Conservation (phyloP, 2,888 invertebrate genomes). For the Tetramorium bicarinatum region DNA sequence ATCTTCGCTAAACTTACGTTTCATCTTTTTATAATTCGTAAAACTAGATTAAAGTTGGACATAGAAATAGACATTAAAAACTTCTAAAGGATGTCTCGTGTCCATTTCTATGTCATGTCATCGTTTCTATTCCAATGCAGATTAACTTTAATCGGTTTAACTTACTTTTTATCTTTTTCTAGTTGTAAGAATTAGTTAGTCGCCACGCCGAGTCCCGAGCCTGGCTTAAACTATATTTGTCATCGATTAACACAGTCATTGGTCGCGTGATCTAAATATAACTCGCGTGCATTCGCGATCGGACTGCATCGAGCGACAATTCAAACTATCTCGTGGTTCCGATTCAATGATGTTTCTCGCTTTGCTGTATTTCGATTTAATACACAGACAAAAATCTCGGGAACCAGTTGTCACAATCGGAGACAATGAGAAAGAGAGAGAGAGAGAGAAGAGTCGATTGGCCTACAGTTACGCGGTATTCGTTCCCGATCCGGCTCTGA, state of each 20-base stretch:
- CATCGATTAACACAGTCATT: constrained; percentile 21
- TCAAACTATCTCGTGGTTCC: not conserved
- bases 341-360: not conserved
- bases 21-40: no score
- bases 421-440: constrained; percentile 23
- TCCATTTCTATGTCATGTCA: no score
- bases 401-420: constrained; percentile 2
- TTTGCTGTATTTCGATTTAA: not conserved
- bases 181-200: not conserved
- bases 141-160: no score
- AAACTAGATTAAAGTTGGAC: no score
- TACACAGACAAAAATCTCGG: not conserved
- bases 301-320: not conserved
- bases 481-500: constrained; percentile 74
- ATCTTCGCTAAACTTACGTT: no score
- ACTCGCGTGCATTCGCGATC: not conserved
- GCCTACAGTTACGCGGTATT: constrained; percentile 12
- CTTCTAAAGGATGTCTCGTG: no score
- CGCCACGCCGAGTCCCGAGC: not conserved
- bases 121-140: no score
- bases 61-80: no score
- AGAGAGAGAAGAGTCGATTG: not conserved
- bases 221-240: constrained; percentile 8
- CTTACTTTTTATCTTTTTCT: no score
- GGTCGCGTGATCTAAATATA: constrained; percentile 17